These are phyloP conservation scores for Spatulosminthurus flaviceps DNA, from an alignment of 2,888 invertebrate species.

Conservation along the genomic window DNA sequence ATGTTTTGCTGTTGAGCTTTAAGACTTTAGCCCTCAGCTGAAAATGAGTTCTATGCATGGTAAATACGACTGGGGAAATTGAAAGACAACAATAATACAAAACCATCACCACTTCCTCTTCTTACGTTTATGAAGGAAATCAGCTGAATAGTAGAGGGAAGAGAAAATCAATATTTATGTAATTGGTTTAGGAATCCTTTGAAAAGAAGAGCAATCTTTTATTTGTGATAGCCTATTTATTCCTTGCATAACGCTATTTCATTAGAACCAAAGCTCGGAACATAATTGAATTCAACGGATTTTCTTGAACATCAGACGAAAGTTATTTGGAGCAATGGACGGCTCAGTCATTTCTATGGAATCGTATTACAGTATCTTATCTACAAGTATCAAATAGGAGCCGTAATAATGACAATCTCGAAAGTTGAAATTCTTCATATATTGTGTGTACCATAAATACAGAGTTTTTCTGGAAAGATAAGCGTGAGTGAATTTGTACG, in stretches of 20 bases:
- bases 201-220: slow-evolving; percentile 26
- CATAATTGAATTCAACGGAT: slow-evolving; percentile 4
- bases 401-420: background rate
- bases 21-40: too few species aligned
- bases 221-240: slow-evolving; percentile 9
- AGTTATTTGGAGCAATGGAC: background rate
- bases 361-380: background rate
- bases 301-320: background rate
- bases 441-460: too few species aligned
- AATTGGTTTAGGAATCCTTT: slow-evolving; percentile 38
- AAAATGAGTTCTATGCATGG: too few species aligned
- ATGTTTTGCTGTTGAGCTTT: too few species aligned
- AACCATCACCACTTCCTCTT: too few species aligned
- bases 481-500: too few species aligned
- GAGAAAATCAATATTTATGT: slow-evolving; percentile 8
- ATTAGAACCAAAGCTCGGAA: background rate
- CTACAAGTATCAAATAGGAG: background rate
- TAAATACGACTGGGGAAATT: too few species aligned
- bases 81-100: too few species aligned
- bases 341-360: slow-evolving; percentile 14
- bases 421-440: too few species aligned
- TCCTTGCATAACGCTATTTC: slow-evolving; percentile 5
- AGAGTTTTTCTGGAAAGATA: too few species aligned
- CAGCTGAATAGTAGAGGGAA: background rate
- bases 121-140: background rate